These are phyloP conservation scores for Cheilinus undulatus DNA, from an alignment of 2,113 vertebrate species.

Conservation along the genomic window DNA sequence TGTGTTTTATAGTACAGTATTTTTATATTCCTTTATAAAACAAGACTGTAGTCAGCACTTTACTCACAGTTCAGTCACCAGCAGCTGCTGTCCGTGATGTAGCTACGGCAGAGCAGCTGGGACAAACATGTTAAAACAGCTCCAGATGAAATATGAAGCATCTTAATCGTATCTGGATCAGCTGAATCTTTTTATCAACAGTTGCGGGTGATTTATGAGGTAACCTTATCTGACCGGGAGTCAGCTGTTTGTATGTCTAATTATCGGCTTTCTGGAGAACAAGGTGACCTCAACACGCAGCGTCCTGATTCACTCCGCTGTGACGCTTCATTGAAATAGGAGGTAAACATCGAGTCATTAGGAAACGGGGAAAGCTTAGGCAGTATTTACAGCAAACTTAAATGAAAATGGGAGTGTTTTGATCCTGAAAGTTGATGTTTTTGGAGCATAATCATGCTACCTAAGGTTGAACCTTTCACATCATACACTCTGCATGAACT, in stretches of 20 bases:
- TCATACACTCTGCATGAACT: background rate
- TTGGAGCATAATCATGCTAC: background rate
- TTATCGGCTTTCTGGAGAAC: constrained; percentile 44
- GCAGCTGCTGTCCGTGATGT: constrained; percentile 19
- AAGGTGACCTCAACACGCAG: constrained; percentile 59
- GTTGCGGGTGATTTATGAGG: constrained; percentile 52
- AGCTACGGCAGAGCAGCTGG: constrained; percentile 13
- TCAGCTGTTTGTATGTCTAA: constrained; percentile 24
- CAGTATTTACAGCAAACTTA: constrained; percentile 4
- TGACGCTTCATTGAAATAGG: constrained; percentile 55
- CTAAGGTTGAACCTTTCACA: background rate
- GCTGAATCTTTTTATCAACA: constrained; percentile 49
- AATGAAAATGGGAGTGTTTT: background rate
- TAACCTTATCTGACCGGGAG: constrained; percentile 29
- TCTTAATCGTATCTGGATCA: constrained; percentile 46
- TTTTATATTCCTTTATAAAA: background rate
- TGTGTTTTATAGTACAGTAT: background rate
- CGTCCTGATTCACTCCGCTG: constrained; percentile 37
- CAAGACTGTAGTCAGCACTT: constrained; percentile 33
- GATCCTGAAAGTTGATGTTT: background rate
- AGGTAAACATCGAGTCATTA: constrained; percentile 16
- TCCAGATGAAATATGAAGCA: constrained; percentile 55
- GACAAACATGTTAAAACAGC: constrained; percentile 31
- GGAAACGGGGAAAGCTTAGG: background rate
- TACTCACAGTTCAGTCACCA: constrained; percentile 6